These are phyloP conservation scores for Rhopilema esculentum DNA, from an alignment of 30 jellyfish, hydroid and myxozoan genomes.

Conservation along the genomic window DNA sequence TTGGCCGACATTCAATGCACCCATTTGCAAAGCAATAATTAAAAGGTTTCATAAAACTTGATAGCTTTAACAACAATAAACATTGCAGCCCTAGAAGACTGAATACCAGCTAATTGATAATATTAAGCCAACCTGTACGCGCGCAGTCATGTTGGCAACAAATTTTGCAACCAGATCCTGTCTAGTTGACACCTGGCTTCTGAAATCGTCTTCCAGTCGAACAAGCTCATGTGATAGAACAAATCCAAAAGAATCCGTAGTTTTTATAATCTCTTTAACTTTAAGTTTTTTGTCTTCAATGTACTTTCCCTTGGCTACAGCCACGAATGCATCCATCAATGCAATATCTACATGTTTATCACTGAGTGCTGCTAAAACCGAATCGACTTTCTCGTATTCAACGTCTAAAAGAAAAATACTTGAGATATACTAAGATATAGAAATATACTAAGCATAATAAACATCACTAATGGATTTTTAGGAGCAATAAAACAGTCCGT, in stretches of 20 bases:
- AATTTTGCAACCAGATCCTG: constrained; percentile 14
- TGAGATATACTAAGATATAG: background rate
- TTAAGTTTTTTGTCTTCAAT: background rate
- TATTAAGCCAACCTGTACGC: constrained; percentile 4
- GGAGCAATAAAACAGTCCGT: no score
- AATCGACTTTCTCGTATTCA: background rate
- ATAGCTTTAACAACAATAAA: no score
- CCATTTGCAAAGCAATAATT: background rate
- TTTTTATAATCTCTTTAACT: constrained; percentile 32
- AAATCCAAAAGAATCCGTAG: constrained; percentile 31
- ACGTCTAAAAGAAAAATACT: constrained; percentile 6
- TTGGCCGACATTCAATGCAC: background rate
- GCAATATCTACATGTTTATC: constrained; percentile 17
- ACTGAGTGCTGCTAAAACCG: constrained; percentile 35
- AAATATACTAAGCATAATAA: no score
- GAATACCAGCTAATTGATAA: no score
- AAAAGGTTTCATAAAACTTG: background rate
- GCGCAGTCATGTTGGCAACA: constrained; percentile 33
- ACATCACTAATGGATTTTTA: no score
- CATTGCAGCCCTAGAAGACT: no score
- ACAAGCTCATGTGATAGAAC: constrained; percentile 50
- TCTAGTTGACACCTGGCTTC: constrained; percentile 38
- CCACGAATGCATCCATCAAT: constrained; percentile 53
- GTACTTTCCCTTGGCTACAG: constrained; percentile 8
- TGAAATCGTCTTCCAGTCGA: constrained; percentile 40